Percentiles rank a stretch among this genome's conserved stretches.
phyloP scores from a whole-genome alignment of 2,113 vertebrate genomes.

The Ptychochromis oligacanthus region DNA sequence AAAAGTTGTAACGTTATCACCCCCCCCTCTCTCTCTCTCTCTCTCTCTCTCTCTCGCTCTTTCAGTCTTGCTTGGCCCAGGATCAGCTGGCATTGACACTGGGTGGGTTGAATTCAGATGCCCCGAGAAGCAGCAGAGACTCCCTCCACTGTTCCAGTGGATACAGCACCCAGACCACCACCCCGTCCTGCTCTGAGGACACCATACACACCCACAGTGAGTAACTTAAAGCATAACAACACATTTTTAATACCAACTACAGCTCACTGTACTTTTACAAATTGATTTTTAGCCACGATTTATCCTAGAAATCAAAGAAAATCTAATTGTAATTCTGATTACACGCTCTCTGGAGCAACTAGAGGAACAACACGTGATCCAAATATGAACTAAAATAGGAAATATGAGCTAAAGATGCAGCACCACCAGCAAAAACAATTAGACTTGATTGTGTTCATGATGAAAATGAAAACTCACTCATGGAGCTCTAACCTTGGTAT shows the following conservation, averaged over 20 bases:
- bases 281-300: background rate
- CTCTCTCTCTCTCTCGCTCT: background rate
- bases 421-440: background rate
- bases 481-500: background rate
- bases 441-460: background rate
- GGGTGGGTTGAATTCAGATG: conserved; percentile 73
- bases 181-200: conserved; percentile 87
- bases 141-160: conserved; percentile 87
- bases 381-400: background rate
- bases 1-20: background rate
- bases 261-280: background rate
- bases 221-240: conserved; percentile 11
- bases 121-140: conserved; percentile 80
- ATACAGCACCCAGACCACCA: conserved; percentile 88
- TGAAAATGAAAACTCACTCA: background rate
- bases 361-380: background rate
- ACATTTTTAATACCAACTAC: background rate
- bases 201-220: conserved; percentile 85
- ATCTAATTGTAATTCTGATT: background rate
- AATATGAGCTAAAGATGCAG: background rate
- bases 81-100: conserved; percentile 81
- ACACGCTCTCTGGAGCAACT: background rate
- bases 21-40: background rate
- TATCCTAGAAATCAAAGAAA: background rate
- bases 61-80: conserved; percentile 74